These are phyloP conservation scores for Dromiciops gliroides DNA, from an alignment of 2,113 vertebrate species.

Conservation along the genomic window DNA sequence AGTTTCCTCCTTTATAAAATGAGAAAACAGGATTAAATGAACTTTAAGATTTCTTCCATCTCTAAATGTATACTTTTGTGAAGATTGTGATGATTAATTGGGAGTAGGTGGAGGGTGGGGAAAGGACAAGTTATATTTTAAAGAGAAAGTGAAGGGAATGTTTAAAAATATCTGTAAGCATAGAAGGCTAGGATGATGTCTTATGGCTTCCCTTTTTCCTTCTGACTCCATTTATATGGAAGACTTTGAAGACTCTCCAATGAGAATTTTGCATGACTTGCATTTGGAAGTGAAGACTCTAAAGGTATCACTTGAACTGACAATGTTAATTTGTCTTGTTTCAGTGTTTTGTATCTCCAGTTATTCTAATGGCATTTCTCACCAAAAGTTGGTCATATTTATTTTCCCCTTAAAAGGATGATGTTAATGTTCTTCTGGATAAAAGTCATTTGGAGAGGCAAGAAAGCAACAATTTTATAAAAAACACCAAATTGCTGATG, in stretches of 20 bases:
- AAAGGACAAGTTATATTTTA: background rate
- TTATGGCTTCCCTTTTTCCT: background rate
- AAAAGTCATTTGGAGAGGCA: constrained; percentile 77
- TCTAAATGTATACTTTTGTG: background rate
- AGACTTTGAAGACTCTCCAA: constrained; percentile 81
- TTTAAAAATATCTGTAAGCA: background rate
- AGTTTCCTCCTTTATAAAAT: background rate
- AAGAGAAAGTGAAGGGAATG: background rate
- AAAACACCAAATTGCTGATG: constrained; percentile 85
- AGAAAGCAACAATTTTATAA: constrained; percentile 84
- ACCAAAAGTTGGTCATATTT: constrained; percentile 41
- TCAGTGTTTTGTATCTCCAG: constrained; percentile 32
- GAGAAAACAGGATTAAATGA: background rate
- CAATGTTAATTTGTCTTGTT: constrained; percentile 27
- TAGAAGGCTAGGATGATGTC: constrained; percentile 5
- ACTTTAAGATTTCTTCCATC: background rate
- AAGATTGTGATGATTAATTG: background rate
- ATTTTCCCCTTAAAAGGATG: constrained; percentile 80
- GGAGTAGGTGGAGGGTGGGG: background rate
- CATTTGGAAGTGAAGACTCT: constrained; percentile 85
- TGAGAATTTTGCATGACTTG: constrained; percentile 86
- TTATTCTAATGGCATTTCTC: constrained; percentile 29
- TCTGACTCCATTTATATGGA: constrained; percentile 41
- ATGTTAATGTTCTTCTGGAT: constrained; percentile 81
- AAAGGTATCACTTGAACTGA: constrained; percentile 88